phyloP scores from a whole-genome alignment of 2,113 vertebrate species.

The Aplodontia rufa region DNA sequence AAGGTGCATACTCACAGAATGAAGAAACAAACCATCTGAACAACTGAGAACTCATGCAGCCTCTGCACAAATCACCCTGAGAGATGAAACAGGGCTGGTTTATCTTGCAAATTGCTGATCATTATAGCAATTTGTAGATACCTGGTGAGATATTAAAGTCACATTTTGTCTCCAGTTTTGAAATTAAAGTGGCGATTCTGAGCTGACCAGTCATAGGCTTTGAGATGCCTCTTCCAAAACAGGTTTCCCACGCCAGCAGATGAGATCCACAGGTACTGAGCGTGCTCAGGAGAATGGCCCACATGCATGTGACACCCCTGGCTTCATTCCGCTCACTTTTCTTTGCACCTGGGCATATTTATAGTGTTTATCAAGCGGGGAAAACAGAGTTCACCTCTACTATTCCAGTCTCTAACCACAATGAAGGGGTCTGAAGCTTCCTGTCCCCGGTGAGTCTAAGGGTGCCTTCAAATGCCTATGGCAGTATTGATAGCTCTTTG shows the following conservation, averaged over 20 bases:
- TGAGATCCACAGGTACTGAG: neutral
- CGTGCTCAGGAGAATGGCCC: neutral
- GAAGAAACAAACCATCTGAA: neutral
- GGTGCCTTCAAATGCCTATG: neutral
- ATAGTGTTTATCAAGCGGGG: neutral
- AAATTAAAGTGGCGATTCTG: neutral
- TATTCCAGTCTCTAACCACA: neutral
- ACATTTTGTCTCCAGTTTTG: neutral
- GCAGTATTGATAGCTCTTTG: neutral
- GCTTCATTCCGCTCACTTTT: neutral
- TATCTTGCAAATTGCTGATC: neutral
- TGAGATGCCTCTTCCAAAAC: neutral
- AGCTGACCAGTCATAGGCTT: neutral
- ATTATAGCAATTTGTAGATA: neutral
- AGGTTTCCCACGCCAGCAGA: too few species aligned
- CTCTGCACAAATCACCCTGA: neutral
- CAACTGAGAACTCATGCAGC: neutral
- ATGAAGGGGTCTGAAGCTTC: neutral
- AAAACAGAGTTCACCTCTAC: neutral
- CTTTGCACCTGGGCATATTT: neutral
- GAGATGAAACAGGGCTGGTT: neutral
- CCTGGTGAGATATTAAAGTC: neutral
- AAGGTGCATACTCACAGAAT: too few species aligned
- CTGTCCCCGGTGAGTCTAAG: neutral
- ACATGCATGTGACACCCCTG: neutral